Percentiles rank a stretch among this genome's conserved stretches.
These are phyloP conservation scores for Drosophila mettleri DNA, from an alignment of 2,888 invertebrate species.

Conservation along the genomic window DNA sequence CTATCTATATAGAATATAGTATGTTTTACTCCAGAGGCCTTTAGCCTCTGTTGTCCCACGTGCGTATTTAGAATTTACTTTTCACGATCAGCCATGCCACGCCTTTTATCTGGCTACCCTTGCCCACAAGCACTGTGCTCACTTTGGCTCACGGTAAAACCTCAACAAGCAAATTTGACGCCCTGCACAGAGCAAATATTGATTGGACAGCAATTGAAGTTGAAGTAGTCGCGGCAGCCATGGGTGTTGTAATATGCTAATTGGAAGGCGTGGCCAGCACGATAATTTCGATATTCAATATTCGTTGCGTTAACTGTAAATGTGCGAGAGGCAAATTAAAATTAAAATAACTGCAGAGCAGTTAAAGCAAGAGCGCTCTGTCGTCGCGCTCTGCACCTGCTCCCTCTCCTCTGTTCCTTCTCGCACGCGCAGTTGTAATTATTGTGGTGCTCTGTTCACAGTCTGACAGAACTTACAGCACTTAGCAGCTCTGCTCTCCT, in stretches of 20 bases:
- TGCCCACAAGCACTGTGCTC: no score
- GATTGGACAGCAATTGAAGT: conserved; percentile 26
- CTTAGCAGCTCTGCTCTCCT: neutral
- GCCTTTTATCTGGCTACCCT: neutral
- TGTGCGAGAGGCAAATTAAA: conserved; percentile 62
- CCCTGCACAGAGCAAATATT: conserved; percentile 30
- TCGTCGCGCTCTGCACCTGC: neutral
- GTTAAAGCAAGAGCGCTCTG: conserved; percentile 12
- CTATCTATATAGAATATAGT: no score
- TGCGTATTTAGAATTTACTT: no score
- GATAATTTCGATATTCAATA: conserved; percentile 49
- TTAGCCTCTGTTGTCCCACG: no score
- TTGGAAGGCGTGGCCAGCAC: conserved; percentile 20
- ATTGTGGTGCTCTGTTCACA: conserved; percentile 47
- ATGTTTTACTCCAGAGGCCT: no score
- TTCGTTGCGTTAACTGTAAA: conserved; percentile 40
- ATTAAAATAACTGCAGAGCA: conserved; percentile 22
- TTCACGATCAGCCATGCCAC: neutral
- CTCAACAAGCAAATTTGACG: conserved; percentile 26
- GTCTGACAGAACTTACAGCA: conserved; percentile 13
- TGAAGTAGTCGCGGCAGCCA: conserved; percentile 1
- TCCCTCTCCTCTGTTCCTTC: no score
- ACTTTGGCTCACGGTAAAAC: neutral
- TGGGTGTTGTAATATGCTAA: conserved; percentile 40
- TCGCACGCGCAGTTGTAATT: conserved; percentile 50